These are phyloP conservation scores for Drosophila triauraria DNA, from an alignment of 1,140 invertebrate species.

Conservation along the genomic window DNA sequence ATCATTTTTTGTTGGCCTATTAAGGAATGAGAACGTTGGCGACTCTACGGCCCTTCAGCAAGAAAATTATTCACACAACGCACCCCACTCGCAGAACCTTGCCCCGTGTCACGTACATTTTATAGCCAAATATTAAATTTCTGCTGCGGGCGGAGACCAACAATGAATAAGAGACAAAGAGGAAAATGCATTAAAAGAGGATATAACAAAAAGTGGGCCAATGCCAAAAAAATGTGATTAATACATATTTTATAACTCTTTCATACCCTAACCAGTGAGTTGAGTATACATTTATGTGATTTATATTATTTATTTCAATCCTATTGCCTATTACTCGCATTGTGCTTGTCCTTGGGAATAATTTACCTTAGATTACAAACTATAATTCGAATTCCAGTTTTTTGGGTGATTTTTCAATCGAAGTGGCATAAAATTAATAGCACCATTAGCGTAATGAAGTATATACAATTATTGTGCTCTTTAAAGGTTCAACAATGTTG, in stretches of 20 bases:
- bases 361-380: not conserved
- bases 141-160: constrained; percentile 7
- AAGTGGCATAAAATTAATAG: constrained; percentile 54
- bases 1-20: not conserved
- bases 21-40: constrained; percentile 11
- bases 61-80: constrained; percentile 69
- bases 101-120: constrained; percentile 42
- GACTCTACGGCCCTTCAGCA: constrained; percentile 67
- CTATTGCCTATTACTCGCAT: not conserved
- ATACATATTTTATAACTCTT: constrained; percentile 4
- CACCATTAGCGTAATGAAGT: constrained; percentile 18
- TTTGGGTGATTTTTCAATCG: constrained; percentile 14
- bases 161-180: constrained; percentile 15
- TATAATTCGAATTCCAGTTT: not conserved
- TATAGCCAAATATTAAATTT: constrained; percentile 69
- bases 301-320: not conserved
- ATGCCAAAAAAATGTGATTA: constrained; percentile 19
- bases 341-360: not conserved
- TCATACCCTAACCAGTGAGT: constrained; percentile 12
- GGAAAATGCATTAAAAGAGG: constrained; percentile 7
- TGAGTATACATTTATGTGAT: not conserved
- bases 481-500: constrained; percentile 37
- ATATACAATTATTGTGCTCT: constrained; percentile 37
- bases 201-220: constrained; percentile 3
- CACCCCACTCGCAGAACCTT: constrained; percentile 43